Evolutionary conservation across 1,140 invertebrate genomes (phyloP).

Genomic region (Asobara japonica): DNA sequence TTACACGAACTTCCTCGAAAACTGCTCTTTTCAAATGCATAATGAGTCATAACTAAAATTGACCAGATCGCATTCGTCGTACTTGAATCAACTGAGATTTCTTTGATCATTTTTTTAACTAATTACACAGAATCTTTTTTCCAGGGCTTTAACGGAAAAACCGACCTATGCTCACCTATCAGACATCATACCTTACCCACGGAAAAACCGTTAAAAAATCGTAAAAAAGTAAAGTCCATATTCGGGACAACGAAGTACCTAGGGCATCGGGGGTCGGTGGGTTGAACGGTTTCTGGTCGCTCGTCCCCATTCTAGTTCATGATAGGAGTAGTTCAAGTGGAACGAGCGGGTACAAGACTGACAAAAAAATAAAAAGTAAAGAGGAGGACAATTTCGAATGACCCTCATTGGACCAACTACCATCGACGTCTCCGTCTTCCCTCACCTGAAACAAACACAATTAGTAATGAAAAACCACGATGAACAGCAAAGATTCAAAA

Average conservation of each 20-base stretch:
- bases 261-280: constrained; percentile 9
- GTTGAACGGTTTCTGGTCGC: constrained; percentile 21
- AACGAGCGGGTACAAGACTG: background rate
- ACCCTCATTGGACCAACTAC: background rate
- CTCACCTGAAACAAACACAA: too few relatives aligned
- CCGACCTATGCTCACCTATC: background rate
- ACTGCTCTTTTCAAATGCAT: too few relatives aligned
- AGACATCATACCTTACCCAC: background rate
- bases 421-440: background rate
- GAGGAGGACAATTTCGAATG: constrained; percentile 9
- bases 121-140: too few relatives aligned
- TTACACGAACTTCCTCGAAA: too few relatives aligned
- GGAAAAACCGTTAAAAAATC: background rate
- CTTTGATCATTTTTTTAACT: too few relatives aligned
- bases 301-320: constrained; percentile 24
- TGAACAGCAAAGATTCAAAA: too few relatives aligned
- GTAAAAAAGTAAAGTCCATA: constrained; percentile 9
- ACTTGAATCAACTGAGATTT: too few relatives aligned
- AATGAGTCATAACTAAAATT: too few relatives aligned
- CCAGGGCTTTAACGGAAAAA: too few relatives aligned
- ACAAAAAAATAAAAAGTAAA: background rate
- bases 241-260: constrained; percentile 24
- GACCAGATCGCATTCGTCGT: too few relatives aligned
- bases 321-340: constrained; percentile 24
- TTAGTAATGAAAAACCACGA: too few relatives aligned